Base-by-base conservation (phyloP, 2,888 invertebrate genomes). In the Syritta pipiens region DNA sequence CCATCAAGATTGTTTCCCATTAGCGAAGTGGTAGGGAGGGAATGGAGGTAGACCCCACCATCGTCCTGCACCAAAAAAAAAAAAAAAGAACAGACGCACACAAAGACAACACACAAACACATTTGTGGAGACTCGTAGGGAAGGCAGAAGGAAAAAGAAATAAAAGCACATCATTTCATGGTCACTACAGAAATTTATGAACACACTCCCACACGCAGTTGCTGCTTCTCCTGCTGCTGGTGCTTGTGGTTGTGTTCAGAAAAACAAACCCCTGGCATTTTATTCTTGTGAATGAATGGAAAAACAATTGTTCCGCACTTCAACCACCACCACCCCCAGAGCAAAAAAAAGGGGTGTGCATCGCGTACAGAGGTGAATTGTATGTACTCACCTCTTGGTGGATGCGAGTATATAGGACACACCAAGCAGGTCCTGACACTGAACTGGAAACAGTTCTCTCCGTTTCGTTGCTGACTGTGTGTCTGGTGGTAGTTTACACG, bases 211-310 rank as follows among this genome's bases (percentile, higher is more conserved):
- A 53, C 37, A 10, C n/a, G n/a, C n/a, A n/a, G n/a, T n/a, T n/a
- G n/a, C n/a, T n/a, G n/a, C n/a, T n/a, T n/a, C n/a, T n/a, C n/a
- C n/a, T n/a, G n/a, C n/a, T n/a, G n/a, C n/a, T n/a, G n/a, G n/a
- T n/a, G n/a, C n/a, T n/a, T n/a, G n/a, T n/a, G n/a, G n/a, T n/a
- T n/a, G n/a, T n/a, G n/a, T n/a, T n/a, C n/a, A n/a, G n/a, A 14
- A 37, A 7, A 37, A 49, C 48, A 60, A 72, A 67, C 65, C 72
- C 42, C 26, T 60, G 28, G 51, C 32, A 49, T 35, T 44, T 35
- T 59, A 46, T 71, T 60, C 72, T 77, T 77, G 51, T 77, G 76
- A 76, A 76, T 75, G 75, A 69, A 76, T 72, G 77, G 59, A 72
- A 51, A 67, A 46, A 65, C 14, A 17, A 72, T 60, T 48, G 46